phyloP scores from a whole-genome alignment of 2,888 invertebrate species.

The Tachina grossa region DNA sequence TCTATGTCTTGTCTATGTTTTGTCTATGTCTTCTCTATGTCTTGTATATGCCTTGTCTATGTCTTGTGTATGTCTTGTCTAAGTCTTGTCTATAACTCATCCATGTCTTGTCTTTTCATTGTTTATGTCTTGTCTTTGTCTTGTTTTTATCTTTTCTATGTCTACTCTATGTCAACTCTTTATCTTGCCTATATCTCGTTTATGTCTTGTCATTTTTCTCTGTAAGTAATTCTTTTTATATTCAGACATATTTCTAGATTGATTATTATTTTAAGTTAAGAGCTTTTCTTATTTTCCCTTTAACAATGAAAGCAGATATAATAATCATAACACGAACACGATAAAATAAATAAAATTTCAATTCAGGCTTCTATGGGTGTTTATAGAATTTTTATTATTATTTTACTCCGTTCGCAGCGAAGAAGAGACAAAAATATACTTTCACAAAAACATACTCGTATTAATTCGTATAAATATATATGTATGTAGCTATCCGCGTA shows the following conservation, averaged over 20 bases:
- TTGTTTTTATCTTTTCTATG: too few relatives aligned
- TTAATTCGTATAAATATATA: too few relatives aligned
- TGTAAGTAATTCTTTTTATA: too few relatives aligned
- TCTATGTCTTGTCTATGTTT: not conserved
- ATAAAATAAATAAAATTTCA: slow-evolving; percentile 80
- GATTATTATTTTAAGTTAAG: slow-evolving; percentile 25
- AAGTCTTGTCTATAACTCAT: not conserved
- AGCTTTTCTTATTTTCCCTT: not conserved
- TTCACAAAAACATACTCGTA: too few relatives aligned
- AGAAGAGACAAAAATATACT: too few relatives aligned
- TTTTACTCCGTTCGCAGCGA: slow-evolving; percentile 77
- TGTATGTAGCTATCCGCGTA: not conserved
- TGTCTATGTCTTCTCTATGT: not conserved
- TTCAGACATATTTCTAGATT: slow-evolving; percentile 1
- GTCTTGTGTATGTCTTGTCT: not conserved
- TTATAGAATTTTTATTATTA: slow-evolving; percentile 81
- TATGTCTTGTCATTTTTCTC: not conserved
- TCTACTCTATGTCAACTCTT: not conserved
- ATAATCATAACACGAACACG: slow-evolving; percentile 54
- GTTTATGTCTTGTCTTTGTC: too few relatives aligned
- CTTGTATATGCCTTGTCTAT: not conserved
- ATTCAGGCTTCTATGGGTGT: slow-evolving; percentile 78
- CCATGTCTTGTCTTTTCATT: not conserved
- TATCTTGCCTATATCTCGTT: not conserved
- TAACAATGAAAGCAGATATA: slow-evolving; percentile 14